A percentile compares a stretch with the other conserved stretches of the same genome.
Evolutionary conservation across 2,797 vertebrate genomes (phyloP).

Genomic region (Macrochelys suwanniensis): DNA sequence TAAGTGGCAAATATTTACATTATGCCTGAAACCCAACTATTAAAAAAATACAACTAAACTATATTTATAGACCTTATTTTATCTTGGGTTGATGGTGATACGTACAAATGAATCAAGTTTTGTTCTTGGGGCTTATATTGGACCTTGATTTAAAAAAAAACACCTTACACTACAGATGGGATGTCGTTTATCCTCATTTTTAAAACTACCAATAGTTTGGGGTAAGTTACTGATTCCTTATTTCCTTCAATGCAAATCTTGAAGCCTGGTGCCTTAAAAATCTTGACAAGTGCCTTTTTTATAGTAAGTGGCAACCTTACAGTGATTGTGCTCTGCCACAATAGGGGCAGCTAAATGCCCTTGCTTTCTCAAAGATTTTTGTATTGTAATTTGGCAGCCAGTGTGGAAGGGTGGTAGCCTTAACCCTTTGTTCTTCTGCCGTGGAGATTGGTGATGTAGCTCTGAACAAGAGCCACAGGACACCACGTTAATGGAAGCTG

Average conservation of each 20-base stretch:
- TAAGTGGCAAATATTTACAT: slow-evolving; percentile 5
- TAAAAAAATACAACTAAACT: slow-evolving; percentile 21
- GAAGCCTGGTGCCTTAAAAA: not conserved
- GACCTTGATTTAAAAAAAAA: slow-evolving; percentile 61
- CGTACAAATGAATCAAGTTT: not conserved
- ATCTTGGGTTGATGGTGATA: not conserved
- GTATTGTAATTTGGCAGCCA: slow-evolving; percentile 41
- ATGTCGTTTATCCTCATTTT: not conserved
- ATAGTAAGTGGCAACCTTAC: not conserved
- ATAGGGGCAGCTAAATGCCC: not conserved
- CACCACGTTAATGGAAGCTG: not conserved
- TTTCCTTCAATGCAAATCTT: not conserved
- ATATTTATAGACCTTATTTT: not conserved
- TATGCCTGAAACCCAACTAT: slow-evolving; percentile 40
- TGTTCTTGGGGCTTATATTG: slow-evolving; percentile 44
- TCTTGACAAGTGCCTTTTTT: not conserved
- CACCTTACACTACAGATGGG: not conserved
- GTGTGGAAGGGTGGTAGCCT: slow-evolving; percentile 1
- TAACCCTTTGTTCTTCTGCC: slow-evolving; percentile 10
- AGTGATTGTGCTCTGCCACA: not conserved
- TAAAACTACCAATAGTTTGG: not conserved
- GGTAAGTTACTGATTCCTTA: not conserved
- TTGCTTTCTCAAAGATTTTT: slow-evolving; percentile 56
- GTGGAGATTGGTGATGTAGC: not conserved
- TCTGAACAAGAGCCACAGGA: not conserved